A percentile compares a stretch with the other conserved stretches of the same genome.
phyloP scores from a whole-genome alignment of 2,888 invertebrate species.

The Antheraea assamensis region DNA sequence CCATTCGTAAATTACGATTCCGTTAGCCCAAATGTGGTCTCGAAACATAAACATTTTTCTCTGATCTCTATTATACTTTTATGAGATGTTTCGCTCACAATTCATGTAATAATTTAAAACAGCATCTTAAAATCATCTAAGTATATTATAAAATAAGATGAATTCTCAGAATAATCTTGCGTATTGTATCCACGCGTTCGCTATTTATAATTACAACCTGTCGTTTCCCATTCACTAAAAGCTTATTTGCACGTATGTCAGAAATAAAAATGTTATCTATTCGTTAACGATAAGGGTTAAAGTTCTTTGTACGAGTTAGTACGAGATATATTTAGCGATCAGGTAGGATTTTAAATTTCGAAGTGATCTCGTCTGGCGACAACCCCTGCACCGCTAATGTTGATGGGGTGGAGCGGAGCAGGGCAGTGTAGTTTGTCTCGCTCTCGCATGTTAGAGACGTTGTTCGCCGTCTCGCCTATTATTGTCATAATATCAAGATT shows the following conservation, averaged over 20 bases:
- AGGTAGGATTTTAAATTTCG: conserved; percentile 74
- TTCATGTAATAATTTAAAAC: conserved; percentile 61
- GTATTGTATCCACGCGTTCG: conserved; percentile 75
- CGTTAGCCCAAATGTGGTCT: conserved; percentile 61
- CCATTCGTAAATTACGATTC: conserved; percentile 56
- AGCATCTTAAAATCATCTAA: conserved; percentile 65
- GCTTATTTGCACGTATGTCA: conserved; percentile 45
- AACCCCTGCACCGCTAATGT: conserved; percentile 74
- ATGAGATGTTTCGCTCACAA: conserved; percentile 55
- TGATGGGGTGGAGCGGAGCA: conserved; percentile 76
- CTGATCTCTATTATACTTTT: conserved; percentile 59
- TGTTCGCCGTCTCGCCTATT: conserved; percentile 77
- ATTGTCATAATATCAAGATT: conserved; percentile 79
- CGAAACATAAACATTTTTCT: conserved; percentile 57
- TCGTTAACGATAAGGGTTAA: conserved; percentile 51
- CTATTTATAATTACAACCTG: conserved; percentile 79
- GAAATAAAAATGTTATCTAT: conserved; percentile 41
- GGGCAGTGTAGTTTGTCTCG: conserved; percentile 60
- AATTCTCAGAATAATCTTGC: conserved; percentile 74
- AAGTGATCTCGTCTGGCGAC: conserved; percentile 76
- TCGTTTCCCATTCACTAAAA: conserved; percentile 49
- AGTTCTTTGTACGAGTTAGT: conserved; percentile 43
- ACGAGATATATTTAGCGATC: conserved; percentile 51
- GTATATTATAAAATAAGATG: conserved; percentile 69
- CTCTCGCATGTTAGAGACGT: conserved; percentile 47